phyloP scores from a whole-genome alignment of 2,113 vertebrate genomes.

The Xyrauchen texanus region DNA sequence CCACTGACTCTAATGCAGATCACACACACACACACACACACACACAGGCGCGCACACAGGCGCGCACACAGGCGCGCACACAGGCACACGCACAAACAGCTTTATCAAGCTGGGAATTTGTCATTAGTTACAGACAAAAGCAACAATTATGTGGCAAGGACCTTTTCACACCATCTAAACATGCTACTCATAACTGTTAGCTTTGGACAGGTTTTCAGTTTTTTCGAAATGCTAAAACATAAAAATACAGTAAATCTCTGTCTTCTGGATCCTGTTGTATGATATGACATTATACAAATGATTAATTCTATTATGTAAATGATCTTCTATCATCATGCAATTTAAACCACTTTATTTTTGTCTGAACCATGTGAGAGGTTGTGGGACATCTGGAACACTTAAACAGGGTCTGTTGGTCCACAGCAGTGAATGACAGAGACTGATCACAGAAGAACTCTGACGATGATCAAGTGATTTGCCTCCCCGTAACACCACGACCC shows the following conservation, averaged over 20 bases:
- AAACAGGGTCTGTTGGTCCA: conserved; percentile 3
- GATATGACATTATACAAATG: no score
- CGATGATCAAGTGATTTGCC: neutral
- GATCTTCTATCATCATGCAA: conserved; percentile 1
- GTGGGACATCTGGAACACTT: conserved; percentile 5
- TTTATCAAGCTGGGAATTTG: conserved; percentile 74
- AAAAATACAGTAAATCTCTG: no score
- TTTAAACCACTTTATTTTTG: neutral
- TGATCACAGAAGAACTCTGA: conserved; percentile 24
- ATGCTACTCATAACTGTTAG: conserved; percentile 63
- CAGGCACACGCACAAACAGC: conserved; percentile 55
- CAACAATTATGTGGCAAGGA: conserved; percentile 50
- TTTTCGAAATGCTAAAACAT: no score
- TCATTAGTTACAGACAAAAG: conserved; percentile 72
- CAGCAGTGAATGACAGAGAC: conserved; percentile 20
- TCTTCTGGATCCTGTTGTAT: no score
- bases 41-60: no score
- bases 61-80: conserved; percentile 44
- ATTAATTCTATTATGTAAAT: conserved; percentile 1
- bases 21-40: conserved; percentile 40
- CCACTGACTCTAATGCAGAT: conserved; percentile 71
- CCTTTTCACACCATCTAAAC: conserved; percentile 67
- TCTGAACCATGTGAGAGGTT: neutral
- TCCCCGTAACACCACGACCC: neutral
- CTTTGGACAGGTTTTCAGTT: conserved; percentile 47